Conservation (phyloP, 2,113 vertebrate species). For the Apodemus speciosus region DNA sequence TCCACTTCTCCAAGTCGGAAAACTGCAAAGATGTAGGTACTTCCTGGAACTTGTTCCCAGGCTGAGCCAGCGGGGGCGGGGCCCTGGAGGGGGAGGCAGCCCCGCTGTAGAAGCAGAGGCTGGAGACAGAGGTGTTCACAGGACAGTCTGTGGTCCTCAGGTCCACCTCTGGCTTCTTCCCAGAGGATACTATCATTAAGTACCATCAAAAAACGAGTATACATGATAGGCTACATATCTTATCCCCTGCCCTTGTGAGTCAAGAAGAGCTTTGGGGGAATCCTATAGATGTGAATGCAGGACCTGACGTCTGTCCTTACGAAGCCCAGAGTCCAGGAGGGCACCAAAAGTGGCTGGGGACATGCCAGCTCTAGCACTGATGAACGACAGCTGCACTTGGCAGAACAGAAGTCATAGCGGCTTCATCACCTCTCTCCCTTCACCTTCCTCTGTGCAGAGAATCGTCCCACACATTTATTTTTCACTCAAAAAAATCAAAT, state of each 20-base stretch:
- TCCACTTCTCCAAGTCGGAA: slow-evolving; percentile 98
- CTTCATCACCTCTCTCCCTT: neutral
- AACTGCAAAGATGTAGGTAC: slow-evolving; percentile 97
- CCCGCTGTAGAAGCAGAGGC: neutral
- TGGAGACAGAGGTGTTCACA: fast-evolving
- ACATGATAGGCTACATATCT: neutral
- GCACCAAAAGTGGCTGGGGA: neutral
- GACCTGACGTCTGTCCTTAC: neutral
- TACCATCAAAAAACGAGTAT: fast-evolving
- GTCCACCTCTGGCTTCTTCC: neutral
- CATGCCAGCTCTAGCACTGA: neutral
- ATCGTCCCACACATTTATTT: neutral
- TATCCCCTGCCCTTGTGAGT: neutral
- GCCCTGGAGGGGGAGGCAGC: fast-evolving
- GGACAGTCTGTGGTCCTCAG: fast-evolving
- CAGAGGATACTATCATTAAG: neutral
- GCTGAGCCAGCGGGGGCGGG: neutral
- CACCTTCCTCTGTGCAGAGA: neutral
- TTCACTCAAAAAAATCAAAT: slow-evolving; percentile 25
- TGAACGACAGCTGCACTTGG: neutral
- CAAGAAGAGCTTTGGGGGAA: neutral
- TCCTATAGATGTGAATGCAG: neutral
- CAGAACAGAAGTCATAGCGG: neutral
- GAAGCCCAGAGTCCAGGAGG: neutral
- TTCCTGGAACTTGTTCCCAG: neutral